Conservation (phyloP, 2,797 vertebrate species). For the Argentina silus region DNA sequence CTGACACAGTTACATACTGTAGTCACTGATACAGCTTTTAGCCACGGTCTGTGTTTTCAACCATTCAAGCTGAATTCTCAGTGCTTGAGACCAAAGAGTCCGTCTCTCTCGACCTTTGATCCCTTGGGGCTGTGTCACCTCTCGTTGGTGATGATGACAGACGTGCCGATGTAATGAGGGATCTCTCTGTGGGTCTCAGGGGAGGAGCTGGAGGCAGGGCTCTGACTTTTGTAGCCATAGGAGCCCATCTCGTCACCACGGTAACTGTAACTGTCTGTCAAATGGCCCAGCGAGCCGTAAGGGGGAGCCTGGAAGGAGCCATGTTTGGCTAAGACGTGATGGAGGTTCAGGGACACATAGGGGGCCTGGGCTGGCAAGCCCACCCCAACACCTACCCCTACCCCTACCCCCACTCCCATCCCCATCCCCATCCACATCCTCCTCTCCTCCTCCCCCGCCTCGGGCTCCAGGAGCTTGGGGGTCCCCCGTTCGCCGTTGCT, state of each 20-base stretch:
- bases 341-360: slow-evolving; percentile 87
- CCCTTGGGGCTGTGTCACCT: slow-evolving; percentile 79
- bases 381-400: slow-evolving; percentile 37
- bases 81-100: not conserved
- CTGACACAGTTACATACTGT: slow-evolving; percentile 1
- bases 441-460: slow-evolving; percentile 63
- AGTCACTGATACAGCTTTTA: not conserved
- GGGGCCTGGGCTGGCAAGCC: slow-evolving; percentile 75
- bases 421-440: slow-evolving; percentile 60
- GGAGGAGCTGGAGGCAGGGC: slow-evolving; percentile 75
- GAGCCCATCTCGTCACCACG: slow-evolving; percentile 69
- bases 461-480: slow-evolving; percentile 54
- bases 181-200: slow-evolving; percentile 77
- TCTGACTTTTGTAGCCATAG: slow-evolving; percentile 77
- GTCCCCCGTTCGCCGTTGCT: slow-evolving; percentile 47
- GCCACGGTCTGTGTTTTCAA: not conserved
- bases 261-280: slow-evolving; percentile 68
- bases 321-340: slow-evolving; percentile 85
- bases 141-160: slow-evolving; percentile 89
- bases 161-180: slow-evolving; percentile 89
- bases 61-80: slow-evolving; percentile 1
- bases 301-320: slow-evolving; percentile 71
- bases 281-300: slow-evolving; percentile 70
- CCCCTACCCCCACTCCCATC: slow-evolving; percentile 9
- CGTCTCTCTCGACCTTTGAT: not conserved